Evolutionary conservation across 2,888 invertebrate genomes (phyloP), one percentile per base, ranked within the genome.

Genomic region (Hypsopygia costalis): DNA sequence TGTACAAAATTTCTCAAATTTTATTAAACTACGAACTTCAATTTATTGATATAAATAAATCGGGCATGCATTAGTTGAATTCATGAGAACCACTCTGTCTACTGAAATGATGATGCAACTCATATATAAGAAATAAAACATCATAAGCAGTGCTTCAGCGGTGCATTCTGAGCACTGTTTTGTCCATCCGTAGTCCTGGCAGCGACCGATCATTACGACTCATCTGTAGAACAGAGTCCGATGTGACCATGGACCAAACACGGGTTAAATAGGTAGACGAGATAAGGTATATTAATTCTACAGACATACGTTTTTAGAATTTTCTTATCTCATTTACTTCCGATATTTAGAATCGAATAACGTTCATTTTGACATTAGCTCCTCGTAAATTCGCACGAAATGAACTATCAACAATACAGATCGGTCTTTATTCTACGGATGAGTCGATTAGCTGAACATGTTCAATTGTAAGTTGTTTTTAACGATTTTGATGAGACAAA

Each of bases 141-240:
- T 50, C 39, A 40, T 47, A 71, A 83, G 86, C 87, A 62, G 83
- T 85, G 83, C 80, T 65, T 62, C 63, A 83, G 83, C 87, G 57
- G 83, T 83, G 81, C 74, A 59, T 49, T 50, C 50, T 48, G 51
- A 64, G 60, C 76, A 76, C 70, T 73, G 75, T 69, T 70, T 74
- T 81, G 81, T 77, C 70, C 16, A 16, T 3, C 69, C 64, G 4
- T 11, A 1, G n/a, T n/a, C n/a, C n/a, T n/a, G n/a, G n/a, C n/a
- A n/a, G n/a, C n/a, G n/a, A n/a, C n/a, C n/a, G n/a, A n/a, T n/a
- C n/a, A n/a, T n/a, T n/a, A n/a, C n/a, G n/a, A n/a, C n/a, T n/a
- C n/a, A n/a, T n/a, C n/a, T n/a, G n/a, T n/a, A n/a, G n/a, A n/a
- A n/a, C n/a, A n/a, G n/a, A n/a, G n/a, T n/a, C n/a, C n/a, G n/a